Conservation (phyloP, 1,140 invertebrate genomes). For the Laodelphax striatellus region DNA sequence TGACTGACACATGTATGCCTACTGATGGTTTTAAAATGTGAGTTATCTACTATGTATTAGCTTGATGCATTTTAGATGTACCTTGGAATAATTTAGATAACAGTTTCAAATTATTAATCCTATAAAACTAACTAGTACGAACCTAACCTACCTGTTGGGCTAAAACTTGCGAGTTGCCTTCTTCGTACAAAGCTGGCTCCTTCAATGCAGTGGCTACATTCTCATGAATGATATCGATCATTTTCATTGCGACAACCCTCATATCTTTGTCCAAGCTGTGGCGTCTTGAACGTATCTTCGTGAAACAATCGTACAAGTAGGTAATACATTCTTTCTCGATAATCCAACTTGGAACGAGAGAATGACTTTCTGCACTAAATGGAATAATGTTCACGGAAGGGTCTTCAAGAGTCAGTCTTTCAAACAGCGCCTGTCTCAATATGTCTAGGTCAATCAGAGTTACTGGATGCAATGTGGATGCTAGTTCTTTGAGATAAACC, state of each 20-base stretch:
- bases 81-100: no score
- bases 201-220: background rate
- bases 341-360: background rate
- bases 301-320: background rate
- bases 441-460: background rate
- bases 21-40: no score
- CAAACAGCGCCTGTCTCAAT: background rate
- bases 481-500: background rate
- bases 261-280: background rate
- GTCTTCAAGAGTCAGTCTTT: background rate
- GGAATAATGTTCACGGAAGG: background rate
- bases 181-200: background rate
- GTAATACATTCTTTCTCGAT: background rate
- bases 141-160: background rate
- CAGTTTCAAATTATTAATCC: no score
- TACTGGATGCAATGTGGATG: background rate
- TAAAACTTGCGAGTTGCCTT: background rate
- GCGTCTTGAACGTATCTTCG: background rate
- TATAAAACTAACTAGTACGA: background rate
- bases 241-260: background rate
- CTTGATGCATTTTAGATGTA: no score
- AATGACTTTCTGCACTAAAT: no score
- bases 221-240: background rate
- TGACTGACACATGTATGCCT: no score
- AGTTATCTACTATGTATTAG: no score